These are phyloP conservation scores for Mythimna pallens DNA, from an alignment of 2,888 invertebrate genomes.

Conservation along the genomic window DNA sequence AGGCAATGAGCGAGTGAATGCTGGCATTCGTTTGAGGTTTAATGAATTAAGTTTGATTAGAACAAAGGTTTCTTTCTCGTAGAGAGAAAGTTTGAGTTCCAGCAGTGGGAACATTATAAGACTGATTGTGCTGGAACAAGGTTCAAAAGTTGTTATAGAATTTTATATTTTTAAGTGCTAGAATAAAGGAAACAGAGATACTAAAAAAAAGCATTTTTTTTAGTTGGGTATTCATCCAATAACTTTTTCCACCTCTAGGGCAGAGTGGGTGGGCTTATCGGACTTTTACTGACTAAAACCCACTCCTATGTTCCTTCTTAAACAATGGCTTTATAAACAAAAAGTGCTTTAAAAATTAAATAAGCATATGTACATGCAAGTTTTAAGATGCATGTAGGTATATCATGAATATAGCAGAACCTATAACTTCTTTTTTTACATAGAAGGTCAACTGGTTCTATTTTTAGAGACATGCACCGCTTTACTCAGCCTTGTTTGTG, in stretches of 20 bases:
- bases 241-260: too few species aligned
- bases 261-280: too few species aligned
- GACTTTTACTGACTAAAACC: too few species aligned
- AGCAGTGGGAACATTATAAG: too few species aligned
- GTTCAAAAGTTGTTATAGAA: background rate
- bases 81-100: too few species aligned
- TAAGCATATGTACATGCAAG: background rate
- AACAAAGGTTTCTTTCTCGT: background rate
- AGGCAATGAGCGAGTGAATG: too few species aligned
- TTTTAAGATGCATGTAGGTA: background rate
- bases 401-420: background rate
- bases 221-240: too few species aligned
- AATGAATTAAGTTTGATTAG: too few species aligned
- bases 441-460: slow-evolving; percentile 34
- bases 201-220: background rate
- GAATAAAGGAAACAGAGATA: too few species aligned
- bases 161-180: background rate
- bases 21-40: too few species aligned
- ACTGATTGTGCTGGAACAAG: background rate
- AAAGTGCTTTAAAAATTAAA: background rate
- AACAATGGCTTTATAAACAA: background rate
- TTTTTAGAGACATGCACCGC: slow-evolving; percentile 18
- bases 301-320: too few species aligned
- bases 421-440: background rate
- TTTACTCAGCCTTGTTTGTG: background rate